Base-by-base conservation (phyloP, 2,888 invertebrate genomes). In the Galeruca laticollis region DNA sequence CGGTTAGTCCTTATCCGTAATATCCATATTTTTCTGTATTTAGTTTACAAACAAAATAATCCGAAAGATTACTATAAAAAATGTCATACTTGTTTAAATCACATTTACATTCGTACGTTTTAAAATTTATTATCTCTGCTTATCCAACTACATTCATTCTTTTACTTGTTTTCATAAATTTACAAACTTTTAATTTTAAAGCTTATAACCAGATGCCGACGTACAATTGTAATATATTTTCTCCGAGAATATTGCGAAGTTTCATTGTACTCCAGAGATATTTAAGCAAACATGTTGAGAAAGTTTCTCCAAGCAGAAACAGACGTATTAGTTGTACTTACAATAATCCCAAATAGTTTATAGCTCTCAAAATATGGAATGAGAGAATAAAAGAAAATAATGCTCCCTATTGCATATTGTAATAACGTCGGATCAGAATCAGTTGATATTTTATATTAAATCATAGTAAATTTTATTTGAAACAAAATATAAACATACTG, bases 191-290 rank as follows among this genome's bases (percentile, higher is more conserved):
- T 5, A 13, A 52, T 26, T 52, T 52, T 9, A 52, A n/a, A 51
- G 51, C 21, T 51, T 40, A 18, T 8, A 52, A 26, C 52, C 26
- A 26, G 52, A 52, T 52, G 52, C 26, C 31, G 31, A 52, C 52
- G 5, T 47, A 15, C 11, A 26, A 26, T 13, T 52, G n/a, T 43
- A 43, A 6, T 21, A 52, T 51, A 52, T 52, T 52, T 52, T 52
- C 15, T 4, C 26, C 21, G 26, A 21, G 26, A 52, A 26, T 21
- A 52, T 26, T 26, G 31, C 52, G 13, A 52, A 52, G 26, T 52
- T 52, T 21, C 31, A 52, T 52, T 52, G 52, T 52, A 52, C 52
- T 52, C 26, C 26, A 47, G n/a, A 47, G 15, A n/a, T 15, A 47
- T 47, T 47, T 47, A 4, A 13, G 21, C 52, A 52, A 52, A 13